Evolutionary conservation across 1,140 invertebrate species (phyloP), one percentile per base, ranked within the genome.

Genomic region (Brachionus calyciflorus): DNA sequence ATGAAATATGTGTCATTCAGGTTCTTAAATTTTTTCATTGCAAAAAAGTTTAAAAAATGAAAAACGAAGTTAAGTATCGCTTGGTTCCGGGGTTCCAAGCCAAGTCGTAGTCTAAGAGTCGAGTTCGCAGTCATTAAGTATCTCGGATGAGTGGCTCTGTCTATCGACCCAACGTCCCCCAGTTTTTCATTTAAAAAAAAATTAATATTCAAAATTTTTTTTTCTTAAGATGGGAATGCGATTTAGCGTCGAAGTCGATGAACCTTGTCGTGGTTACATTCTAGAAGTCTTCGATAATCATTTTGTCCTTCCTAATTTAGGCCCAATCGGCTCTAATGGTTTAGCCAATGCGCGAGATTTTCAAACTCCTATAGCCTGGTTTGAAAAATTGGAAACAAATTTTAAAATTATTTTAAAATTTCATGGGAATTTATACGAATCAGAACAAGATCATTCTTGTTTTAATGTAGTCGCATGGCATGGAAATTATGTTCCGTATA

Each of bases 401-500:
- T 97, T 90, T 82, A 88, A 89, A 80, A 89, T 98, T n/a, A 86
- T 95, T 40, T 89, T 87, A 79, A 98, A 98, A 85, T 98, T 90
- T 84, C 94, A 97, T 83, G 94, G 94, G 0, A 87, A 88, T 21
- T 83, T 97, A 37, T 98, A 98, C 83, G 83, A 87, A 44, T 91
- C 92, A 10, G 81, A 88, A 77, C 93, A 96, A 86, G 83, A 89
- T 80, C 93, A 98, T 84, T 95, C 92, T 46, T 93, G 93, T 6
- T 99, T 98, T 84, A 94, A 99, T 87, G 96, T 99, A 7, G 94
- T 98, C 0, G 95, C 94, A 12, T 99, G 96, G 96, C 93, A 97
- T 84, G 96, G 96, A 3, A 99, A 99, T 86, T 99, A 98, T 84
- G 92, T 91, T 26, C 96, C 96, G 0, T 99, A 92, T 85, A 99